A percentile compares a stretch with the other conserved stretches of the same genome.
Evolutionary conservation across 2,797 vertebrate species (phyloP).

Genomic region (Myiothlypis coronata): DNA sequence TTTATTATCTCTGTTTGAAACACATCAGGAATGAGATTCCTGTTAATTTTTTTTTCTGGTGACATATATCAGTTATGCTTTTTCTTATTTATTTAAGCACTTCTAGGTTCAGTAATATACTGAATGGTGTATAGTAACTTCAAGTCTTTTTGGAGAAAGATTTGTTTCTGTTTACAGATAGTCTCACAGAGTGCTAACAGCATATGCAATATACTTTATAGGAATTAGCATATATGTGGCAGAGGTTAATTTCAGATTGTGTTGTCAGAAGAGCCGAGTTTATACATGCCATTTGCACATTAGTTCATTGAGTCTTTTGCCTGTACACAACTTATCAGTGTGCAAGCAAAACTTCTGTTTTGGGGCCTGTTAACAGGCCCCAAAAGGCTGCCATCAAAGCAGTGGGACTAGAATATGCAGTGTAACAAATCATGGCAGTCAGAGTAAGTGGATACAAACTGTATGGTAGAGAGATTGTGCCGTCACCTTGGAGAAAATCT

Average conservation of each 20-base stretch:
- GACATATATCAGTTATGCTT: background rate
- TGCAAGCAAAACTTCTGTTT: background rate
- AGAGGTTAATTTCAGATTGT: background rate
- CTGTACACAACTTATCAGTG: background rate
- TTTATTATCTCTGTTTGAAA: background rate
- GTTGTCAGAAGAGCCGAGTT: background rate
- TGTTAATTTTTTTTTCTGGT: rapidly evolving
- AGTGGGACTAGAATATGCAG: background rate
- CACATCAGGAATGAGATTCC: background rate
- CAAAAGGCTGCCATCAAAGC: background rate
- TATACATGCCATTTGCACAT: background rate
- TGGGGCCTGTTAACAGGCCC: background rate
- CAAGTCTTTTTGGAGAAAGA: background rate
- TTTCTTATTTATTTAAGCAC: background rate
- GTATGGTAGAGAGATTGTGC: rapidly evolving
- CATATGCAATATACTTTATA: background rate
- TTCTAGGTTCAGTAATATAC: background rate
- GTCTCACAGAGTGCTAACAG: background rate
- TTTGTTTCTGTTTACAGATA: background rate
- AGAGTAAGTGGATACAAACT: background rate
- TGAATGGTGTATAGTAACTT: background rate
- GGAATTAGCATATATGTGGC: background rate
- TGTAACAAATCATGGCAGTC: background rate
- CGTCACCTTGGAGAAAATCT: background rate
- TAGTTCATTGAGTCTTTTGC: background rate